These are phyloP conservation scores for Egretta garzetta DNA, from an alignment of 2,113 vertebrate species.

Conservation along the genomic window DNA sequence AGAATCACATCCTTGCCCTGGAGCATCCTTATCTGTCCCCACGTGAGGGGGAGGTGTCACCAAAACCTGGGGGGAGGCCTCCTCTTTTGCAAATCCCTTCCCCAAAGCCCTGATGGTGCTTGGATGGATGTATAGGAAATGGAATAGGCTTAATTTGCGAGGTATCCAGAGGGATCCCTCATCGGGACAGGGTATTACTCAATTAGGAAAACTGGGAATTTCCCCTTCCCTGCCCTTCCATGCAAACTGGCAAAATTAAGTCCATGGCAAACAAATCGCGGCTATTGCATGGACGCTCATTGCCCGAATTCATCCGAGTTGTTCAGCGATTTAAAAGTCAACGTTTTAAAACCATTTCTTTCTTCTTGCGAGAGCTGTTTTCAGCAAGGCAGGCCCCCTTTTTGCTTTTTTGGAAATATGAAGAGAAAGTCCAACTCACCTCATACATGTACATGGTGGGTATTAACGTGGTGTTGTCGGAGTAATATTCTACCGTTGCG, in stretches of 20 bases:
- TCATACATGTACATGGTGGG: neutral
- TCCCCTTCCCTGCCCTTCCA: too few species aligned
- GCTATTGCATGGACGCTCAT: fast-evolving
- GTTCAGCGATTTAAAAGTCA: neutral
- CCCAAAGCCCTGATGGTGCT: neutral
- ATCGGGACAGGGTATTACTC: neutral
- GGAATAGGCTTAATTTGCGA: neutral
- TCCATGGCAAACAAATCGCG: fast-evolving
- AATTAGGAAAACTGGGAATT: neutral
- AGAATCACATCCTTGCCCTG: neutral
- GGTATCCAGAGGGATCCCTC: neutral
- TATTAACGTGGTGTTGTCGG: neutral
- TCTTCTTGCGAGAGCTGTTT: neutral
- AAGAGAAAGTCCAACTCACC: neutral
- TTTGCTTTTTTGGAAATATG: fast-evolving
- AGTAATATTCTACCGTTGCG: neutral
- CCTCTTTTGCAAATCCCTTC: fast-evolving
- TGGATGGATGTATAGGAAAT: neutral
- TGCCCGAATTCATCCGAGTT: fast-evolving
- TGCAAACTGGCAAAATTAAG: neutral
- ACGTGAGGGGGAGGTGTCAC: neutral
- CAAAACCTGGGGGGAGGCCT: fast-evolving
- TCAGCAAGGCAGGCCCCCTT: fast-evolving
- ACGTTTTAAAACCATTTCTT: neutral
- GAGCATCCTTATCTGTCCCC: neutral